These are phyloP conservation scores for Lithophane ornitopus DNA, from an alignment of 2,888 invertebrate genomes.

Conservation along the genomic window DNA sequence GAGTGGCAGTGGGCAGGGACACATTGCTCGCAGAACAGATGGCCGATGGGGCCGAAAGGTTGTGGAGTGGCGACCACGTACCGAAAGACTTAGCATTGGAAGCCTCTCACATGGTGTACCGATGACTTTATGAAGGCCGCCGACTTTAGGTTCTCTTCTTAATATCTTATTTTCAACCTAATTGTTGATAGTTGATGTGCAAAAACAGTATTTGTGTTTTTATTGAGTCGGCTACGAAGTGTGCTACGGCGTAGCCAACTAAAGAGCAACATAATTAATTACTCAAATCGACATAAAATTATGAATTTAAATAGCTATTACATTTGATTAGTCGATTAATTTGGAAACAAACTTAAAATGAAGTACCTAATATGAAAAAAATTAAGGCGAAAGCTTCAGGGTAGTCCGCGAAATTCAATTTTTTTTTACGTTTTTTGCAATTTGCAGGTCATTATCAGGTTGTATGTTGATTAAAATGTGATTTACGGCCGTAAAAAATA, in stretches of 20 bases:
- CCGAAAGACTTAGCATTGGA: not conserved
- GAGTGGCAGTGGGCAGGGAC: not conserved
- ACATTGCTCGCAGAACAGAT: not conserved
- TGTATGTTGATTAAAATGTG: too few species aligned
- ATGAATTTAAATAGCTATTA: not conserved
- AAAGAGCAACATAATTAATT: too few species aligned
- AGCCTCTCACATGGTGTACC: not conserved
- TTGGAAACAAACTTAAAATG: not conserved
- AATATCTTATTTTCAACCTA: too few species aligned
- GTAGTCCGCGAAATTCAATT: too few species aligned
- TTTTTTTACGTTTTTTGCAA: too few species aligned
- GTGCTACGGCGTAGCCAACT: conserved; percentile 20
- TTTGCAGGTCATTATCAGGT: too few species aligned
- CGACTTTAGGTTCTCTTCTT: not conserved
- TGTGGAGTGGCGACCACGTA: not conserved
- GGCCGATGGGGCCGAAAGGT: not conserved
- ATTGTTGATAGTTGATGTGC: too few species aligned
- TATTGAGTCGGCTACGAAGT: not conserved
- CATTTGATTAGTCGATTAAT: not conserved
- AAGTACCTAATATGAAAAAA: too few species aligned
- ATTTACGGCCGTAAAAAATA: too few species aligned
- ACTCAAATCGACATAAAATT: not conserved
- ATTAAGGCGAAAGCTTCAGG: too few species aligned
- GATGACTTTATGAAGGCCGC: not conserved
- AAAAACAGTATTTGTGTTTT: too few species aligned